These are phyloP conservation scores for Epizoanthus stellaris DNA, from an alignment of 92 coral and sea anemone genomes.

Conservation along the genomic window DNA sequence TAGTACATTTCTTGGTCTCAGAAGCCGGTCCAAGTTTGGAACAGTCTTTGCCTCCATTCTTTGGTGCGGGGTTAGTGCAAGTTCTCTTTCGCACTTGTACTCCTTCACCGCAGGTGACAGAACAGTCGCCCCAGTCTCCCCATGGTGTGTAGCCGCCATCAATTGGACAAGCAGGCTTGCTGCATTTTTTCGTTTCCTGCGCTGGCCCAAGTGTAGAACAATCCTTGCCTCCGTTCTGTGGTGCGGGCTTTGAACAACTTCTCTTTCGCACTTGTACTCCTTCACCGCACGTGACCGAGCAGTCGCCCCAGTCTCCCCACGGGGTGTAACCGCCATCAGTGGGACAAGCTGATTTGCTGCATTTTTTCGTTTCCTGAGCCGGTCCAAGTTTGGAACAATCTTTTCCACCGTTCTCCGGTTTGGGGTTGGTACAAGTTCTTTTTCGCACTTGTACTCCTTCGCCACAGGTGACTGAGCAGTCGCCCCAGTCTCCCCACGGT, in stretches of 20 bases:
- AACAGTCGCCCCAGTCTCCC: constrained; percentile 37
- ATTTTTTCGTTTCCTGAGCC: not conserved
- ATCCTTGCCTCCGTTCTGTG: constrained; percentile 11
- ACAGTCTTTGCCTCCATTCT: constrained; percentile 22
- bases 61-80: constrained; percentile 13
- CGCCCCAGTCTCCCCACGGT: constrained; percentile 35
- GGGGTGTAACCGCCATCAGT: constrained; percentile 8
- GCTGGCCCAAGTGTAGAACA: not conserved
- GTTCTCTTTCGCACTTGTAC: constrained; percentile 1
- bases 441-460: constrained; percentile 1
- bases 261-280: constrained; percentile 12
- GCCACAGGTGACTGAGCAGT: constrained; percentile 29
- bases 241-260: constrained; percentile 6
- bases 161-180: constrained; percentile 6
- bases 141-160: constrained; percentile 16
- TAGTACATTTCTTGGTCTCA: not conserved
- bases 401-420: constrained; percentile 22
- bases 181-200: not conserved
- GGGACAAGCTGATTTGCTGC: constrained; percentile 15
- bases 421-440: constrained; percentile 13
- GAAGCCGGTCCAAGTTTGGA: not conserved
- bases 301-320: constrained; percentile 37
- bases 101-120: constrained; percentile 27
- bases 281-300: constrained; percentile 26
- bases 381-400: constrained; percentile 6